phyloP scores from a whole-genome alignment of 1,140 invertebrate species.

The Lordiphosa collinella region DNA sequence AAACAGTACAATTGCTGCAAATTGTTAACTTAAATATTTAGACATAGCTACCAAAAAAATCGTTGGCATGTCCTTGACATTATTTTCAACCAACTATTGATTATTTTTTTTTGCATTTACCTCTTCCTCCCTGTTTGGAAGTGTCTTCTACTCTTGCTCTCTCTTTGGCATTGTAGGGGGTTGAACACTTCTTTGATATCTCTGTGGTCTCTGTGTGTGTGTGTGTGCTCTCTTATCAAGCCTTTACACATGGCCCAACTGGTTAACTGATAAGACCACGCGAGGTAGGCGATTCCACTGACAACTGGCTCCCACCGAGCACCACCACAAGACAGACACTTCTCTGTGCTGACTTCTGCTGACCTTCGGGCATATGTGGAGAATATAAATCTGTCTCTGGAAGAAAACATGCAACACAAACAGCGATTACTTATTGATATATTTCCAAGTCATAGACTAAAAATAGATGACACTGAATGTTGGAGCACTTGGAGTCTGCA shows the following conservation, averaged over 20 bases:
- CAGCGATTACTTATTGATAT: constrained; percentile 1
- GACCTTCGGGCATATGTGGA: constrained; percentile 33
- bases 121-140: neutral
- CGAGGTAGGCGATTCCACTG: too few relatives aligned
- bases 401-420: neutral
- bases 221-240: constrained; percentile 20
- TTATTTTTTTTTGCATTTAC: constrained; percentile 14
- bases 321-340: neutral
- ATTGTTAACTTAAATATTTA: constrained; percentile 63
- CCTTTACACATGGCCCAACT: neutral
- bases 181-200: constrained; percentile 6
- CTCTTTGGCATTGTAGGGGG: neutral
- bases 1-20: constrained; percentile 39
- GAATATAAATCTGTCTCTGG: constrained; percentile 9
- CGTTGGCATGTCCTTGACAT: constrained; percentile 36
- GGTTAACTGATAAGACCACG: too few relatives aligned
- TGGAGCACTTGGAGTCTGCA: too few relatives aligned
- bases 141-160: neutral
- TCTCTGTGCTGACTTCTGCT: constrained; percentile 3
- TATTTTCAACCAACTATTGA: constrained; percentile 35
- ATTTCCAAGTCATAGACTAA: constrained; percentile 28
- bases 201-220: constrained; percentile 27
- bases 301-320: constrained; percentile 33
- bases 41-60: constrained; percentile 16
- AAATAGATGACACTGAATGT: constrained; percentile 23